Evolutionary conservation across 2,888 invertebrate species (phyloP).

Genomic region (Holacanthella duospinosa): DNA sequence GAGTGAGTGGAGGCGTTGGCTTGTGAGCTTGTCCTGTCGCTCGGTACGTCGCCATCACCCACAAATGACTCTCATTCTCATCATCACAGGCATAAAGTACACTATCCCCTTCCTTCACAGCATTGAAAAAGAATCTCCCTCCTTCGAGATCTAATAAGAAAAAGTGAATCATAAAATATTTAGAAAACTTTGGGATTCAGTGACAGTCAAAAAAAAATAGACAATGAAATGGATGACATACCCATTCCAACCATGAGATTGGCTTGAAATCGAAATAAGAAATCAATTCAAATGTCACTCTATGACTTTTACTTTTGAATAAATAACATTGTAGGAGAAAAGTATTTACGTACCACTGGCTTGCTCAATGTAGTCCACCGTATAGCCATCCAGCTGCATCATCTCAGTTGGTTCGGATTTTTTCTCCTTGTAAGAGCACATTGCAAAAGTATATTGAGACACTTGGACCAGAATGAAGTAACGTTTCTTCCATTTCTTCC

Average conservation of each 20-base stretch:
- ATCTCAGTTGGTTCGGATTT: constrained; percentile 98
- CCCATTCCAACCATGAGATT: constrained; percentile 88
- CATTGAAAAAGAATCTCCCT: constrained; percentile 92
- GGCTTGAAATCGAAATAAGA: constrained; percentile 50
- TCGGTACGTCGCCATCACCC: constrained; percentile 98
- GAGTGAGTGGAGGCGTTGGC: constrained; percentile 84
- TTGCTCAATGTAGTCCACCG: constrained; percentile 96
- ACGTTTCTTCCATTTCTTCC: constrained; percentile 99
- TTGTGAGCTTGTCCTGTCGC: constrained; percentile 99
- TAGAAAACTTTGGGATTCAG: no score
- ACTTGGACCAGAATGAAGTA: constrained; percentile 98
- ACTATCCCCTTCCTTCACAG: constrained; percentile 95
- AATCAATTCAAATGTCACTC: constrained; percentile 22
- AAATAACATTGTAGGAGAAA: constrained; percentile 1
- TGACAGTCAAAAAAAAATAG: no score
- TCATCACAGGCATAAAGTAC: constrained; percentile 92
- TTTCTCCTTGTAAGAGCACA: constrained; percentile 99
- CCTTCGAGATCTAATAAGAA: constrained; percentile 68
- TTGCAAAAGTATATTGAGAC: constrained; percentile 98
- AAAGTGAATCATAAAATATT: not conserved
- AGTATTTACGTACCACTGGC: constrained; percentile 59
- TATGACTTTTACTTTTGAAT: no score
- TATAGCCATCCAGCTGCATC: constrained; percentile 98
- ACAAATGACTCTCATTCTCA: constrained; percentile 93
- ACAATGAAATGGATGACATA: constrained; percentile 45